A percentile compares a stretch with the other conserved stretches of the same genome.
Conservation (phyloP, 2,888 invertebrate species). For the Nezara viridula region DNA sequence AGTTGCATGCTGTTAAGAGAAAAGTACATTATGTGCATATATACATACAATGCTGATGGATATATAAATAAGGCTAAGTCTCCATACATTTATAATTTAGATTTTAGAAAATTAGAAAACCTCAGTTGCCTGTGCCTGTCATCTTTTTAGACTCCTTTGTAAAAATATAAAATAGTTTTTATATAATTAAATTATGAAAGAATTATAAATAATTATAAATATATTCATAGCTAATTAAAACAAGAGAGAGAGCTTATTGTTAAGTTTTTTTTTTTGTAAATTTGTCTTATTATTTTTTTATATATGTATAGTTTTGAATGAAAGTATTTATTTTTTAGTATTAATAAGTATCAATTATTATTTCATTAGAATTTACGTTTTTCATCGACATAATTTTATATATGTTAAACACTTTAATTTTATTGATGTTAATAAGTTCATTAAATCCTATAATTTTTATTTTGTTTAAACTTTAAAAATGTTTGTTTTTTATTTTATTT, state of each 20-base stretch:
- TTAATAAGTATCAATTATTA: conserved; percentile 14
- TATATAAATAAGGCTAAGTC: conserved; percentile 26
- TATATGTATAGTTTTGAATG: conserved; percentile 46
- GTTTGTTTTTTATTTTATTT: background rate
- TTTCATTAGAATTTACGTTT: conserved; percentile 13
- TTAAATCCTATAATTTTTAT: background rate
- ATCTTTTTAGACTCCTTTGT: conserved; percentile 48
- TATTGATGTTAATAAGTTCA: background rate
- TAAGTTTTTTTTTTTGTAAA: conserved; percentile 19
- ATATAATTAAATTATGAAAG: conserved; percentile 36
- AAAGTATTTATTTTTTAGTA: conserved; percentile 47
- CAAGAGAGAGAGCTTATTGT: conserved; percentile 51
- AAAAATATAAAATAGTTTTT: conserved; percentile 49
- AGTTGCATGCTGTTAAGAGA: background rate
- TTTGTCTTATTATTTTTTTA: conserved; percentile 39
- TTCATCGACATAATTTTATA: background rate
- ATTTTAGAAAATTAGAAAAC: conserved; percentile 45
- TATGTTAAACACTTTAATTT: background rate
- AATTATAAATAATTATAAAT: conserved; percentile 47
- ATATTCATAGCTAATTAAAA: conserved; percentile 51
- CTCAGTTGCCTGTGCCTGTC: conserved; percentile 49
- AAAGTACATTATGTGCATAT: background rate
- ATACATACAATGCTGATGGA: conserved; percentile 10
- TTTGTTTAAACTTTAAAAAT: background rate
- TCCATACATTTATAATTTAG: conserved; percentile 35